phyloP scores from a whole-genome alignment of 2,797 vertebrate species.

The Chromobotia macracanthus region DNA sequence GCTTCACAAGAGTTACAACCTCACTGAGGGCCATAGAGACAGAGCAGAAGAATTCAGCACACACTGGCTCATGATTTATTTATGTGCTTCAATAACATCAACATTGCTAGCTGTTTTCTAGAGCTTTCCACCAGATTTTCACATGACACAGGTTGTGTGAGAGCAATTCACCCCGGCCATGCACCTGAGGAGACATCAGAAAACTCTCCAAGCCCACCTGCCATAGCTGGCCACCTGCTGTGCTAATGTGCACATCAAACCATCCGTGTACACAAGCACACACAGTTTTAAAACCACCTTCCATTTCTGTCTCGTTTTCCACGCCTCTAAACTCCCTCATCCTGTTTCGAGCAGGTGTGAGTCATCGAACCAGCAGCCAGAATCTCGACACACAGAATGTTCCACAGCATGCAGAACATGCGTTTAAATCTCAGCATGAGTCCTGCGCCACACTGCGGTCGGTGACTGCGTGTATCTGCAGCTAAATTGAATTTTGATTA shows the following conservation, averaged over 20 bases:
- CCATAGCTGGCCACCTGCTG: slow-evolving; percentile 65
- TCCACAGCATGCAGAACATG: slow-evolving; percentile 21
- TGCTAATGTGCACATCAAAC: slow-evolving; percentile 71
- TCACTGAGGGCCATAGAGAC: neutral
- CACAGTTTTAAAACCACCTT: slow-evolving; percentile 40
- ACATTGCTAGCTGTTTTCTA: slow-evolving; percentile 43
- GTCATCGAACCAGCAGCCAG: slow-evolving; percentile 18
- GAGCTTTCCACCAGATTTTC: slow-evolving; percentile 61
- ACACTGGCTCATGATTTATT: slow-evolving; percentile 48
- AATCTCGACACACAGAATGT: slow-evolving; percentile 9
- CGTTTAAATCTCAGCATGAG: slow-evolving; percentile 31
- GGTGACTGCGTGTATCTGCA: too few relatives aligned
- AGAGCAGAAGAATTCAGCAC: slow-evolving; percentile 1
- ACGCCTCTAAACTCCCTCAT: slow-evolving; percentile 49
- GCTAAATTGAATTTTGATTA: too few relatives aligned
- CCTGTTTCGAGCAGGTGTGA: slow-evolving; percentile 44
- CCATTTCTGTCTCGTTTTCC: slow-evolving; percentile 33
- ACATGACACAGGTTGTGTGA: slow-evolving; percentile 65
- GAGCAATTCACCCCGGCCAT: slow-evolving; percentile 5
- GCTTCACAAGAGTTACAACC: slow-evolving; percentile 21
- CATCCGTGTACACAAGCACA: slow-evolving; percentile 64
- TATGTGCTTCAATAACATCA: slow-evolving; percentile 45
- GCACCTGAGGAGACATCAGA: slow-evolving; percentile 67
- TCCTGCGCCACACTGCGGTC: slow-evolving; percentile 3
- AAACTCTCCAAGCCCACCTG: slow-evolving; percentile 73